These are phyloP conservation scores for Caenorhabditis sp. DNA, from an alignment of 2,888 invertebrate species.

Conservation along the genomic window DNA sequence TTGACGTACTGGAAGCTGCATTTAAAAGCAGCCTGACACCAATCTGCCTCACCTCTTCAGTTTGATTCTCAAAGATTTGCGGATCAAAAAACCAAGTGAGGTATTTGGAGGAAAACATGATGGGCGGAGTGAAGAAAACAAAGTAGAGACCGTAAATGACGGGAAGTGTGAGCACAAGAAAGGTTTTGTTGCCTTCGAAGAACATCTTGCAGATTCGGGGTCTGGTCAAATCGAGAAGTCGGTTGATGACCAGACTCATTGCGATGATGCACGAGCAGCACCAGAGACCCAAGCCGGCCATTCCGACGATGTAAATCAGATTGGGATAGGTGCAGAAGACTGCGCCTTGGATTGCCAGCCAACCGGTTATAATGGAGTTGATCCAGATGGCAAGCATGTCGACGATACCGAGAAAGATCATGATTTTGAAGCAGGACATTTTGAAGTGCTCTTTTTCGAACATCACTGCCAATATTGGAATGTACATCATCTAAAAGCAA, in stretches of 20 bases:
- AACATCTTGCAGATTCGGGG: constrained; percentile 18
- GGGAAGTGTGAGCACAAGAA: constrained; percentile 34
- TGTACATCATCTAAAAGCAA: constrained; percentile 28
- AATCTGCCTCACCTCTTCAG: neutral
- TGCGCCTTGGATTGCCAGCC: constrained; percentile 31
- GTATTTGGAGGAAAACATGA: constrained; percentile 46
- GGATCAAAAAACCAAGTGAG: constrained; percentile 60
- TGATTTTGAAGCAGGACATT: constrained; percentile 46
- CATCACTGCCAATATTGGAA: constrained; percentile 30
- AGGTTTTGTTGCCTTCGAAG: constrained; percentile 27
- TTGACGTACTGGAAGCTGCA: constrained; percentile 29
- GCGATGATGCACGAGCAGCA: constrained; percentile 53
- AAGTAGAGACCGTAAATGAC: constrained; percentile 52
- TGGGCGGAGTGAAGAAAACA: constrained; percentile 52
- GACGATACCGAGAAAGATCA: constrained; percentile 40
- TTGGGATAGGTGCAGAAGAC: constrained; percentile 41
- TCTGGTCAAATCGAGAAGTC: constrained; percentile 45
- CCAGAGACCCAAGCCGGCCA: constrained; percentile 53
- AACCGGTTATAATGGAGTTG: constrained; percentile 33
- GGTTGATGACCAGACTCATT: constrained; percentile 56
- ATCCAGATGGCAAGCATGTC: constrained; percentile 43
- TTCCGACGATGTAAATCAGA: constrained; percentile 41
- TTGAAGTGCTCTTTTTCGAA: constrained; percentile 38
- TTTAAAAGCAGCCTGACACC: neutral
- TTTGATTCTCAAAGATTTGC: constrained; percentile 29